Evolutionary conservation across 1,140 invertebrate genomes (phyloP), one percentile per base, ranked within the genome.

Genomic region (Magallana gigas): DNA sequence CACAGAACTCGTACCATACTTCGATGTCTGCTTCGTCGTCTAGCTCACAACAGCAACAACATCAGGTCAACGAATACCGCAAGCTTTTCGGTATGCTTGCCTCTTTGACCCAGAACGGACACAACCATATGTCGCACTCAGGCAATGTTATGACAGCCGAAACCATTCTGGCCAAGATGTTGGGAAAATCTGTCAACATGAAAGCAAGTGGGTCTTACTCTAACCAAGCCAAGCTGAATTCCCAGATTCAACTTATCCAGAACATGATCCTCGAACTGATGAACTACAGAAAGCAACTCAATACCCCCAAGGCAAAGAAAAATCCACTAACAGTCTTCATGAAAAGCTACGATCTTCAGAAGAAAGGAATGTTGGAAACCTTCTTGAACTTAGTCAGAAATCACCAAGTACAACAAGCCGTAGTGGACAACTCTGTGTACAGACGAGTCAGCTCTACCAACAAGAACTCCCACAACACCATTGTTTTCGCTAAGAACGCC

Each of bases 191-290:
- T 12, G 23, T 76, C 18, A 76, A 23, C 23, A 76, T 76, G 68
- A 76, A 76, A 76, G 68, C 68, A 7, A 76, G 29, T 8, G 12
- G 6, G 0, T 23, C 23, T 11, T 29, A 76, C 14, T 76, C 68
- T 7, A 29, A 18, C 1, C 68, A 18, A 14, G 23, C 23, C 29
- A 18, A 76, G 23, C 18, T 76, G 68, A 76, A 8, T 76, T 76
- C 68, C 11, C 68, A 23, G 18, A 76, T 76, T 76, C 68, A 76
- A 76, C 68, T 76, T 76, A 76, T 76, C 68, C 68, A 76, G 68
- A 76, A 76, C 23, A 76, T 76, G 68, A 76, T 76, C 36, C 23
- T 76, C 36, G 68, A 76, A 29, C 23, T 76, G 12, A 76, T 76
- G 68, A 76, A 76, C 68, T 76, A 76, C 23, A 36, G 68, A 76